Percentiles rank a stretch among this genome's conserved stretches.
phyloP scores from a whole-genome alignment of 2,888 invertebrate genomes.

The Ephialtes manifestator region DNA sequence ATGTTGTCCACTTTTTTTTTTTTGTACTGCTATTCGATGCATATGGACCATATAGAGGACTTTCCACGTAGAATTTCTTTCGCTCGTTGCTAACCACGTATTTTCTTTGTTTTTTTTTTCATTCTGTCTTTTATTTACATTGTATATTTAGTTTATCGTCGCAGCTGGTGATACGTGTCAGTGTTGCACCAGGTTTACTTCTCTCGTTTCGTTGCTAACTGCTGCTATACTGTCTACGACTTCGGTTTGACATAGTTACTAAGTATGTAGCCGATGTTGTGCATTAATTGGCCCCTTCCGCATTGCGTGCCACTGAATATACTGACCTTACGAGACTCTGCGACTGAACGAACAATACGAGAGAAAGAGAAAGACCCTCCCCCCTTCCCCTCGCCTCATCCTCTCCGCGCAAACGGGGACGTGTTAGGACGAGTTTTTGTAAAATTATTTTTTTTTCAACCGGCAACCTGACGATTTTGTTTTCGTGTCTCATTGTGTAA shows the following conservation, averaged over 20 bases:
- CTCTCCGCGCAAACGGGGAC: background rate
- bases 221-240: background rate
- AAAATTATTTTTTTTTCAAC: background rate
- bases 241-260: background rate
- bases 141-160: background rate
- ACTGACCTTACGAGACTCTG: background rate
- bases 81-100: background rate
- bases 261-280: slow-evolving; percentile 10
- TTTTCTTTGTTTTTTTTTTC: background rate
- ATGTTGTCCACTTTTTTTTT: background rate
- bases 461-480: background rate
- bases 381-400: too few species aligned
- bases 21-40: background rate
- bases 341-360: background rate
- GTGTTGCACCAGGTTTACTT: background rate
- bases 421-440: background rate
- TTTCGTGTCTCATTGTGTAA: background rate
- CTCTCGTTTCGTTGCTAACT: slow-evolving; percentile 16
- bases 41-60: background rate
- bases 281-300: slow-evolving; percentile 54
- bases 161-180: background rate
- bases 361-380: background rate
- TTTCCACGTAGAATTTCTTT: background rate
- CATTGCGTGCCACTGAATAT: slow-evolving; percentile 27
- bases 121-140: background rate